A percentile compares a stretch with the other conserved stretches of the same genome.
These are phyloP conservation scores for Piscicola geometra DNA, from an alignment of 2,888 invertebrate genomes.

Conservation along the genomic window DNA sequence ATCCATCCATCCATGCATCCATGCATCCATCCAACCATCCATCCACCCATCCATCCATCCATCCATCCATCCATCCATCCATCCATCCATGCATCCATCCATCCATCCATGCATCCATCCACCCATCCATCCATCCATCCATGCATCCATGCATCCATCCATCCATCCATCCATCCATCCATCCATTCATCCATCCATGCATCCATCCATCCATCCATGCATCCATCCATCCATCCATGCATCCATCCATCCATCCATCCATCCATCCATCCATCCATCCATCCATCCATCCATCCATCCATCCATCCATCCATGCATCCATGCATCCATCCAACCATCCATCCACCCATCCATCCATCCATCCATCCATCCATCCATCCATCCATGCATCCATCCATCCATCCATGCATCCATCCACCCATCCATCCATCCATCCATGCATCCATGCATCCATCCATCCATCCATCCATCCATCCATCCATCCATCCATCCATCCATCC, in stretches of 20 bases:
- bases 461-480: slow-evolving; percentile 20
- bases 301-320: slow-evolving; percentile 22
- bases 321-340: slow-evolving; percentile 8
- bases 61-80: background rate
- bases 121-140: background rate
- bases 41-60: too few species aligned
- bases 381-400: background rate
- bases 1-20: slow-evolving; percentile 15
- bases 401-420: background rate
- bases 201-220: too few species aligned
- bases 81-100: slow-evolving; percentile 2
- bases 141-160: background rate
- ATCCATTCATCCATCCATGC: too few species aligned
- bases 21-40: too few species aligned
- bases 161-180: background rate
- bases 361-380: slow-evolving; percentile 23
- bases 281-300: slow-evolving; percentile 26
- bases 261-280: slow-evolving; percentile 21
- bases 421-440: background rate
- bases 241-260: too few species aligned
- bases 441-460: slow-evolving; percentile 22
- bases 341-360: slow-evolving; percentile 23
- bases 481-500: background rate
- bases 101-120: too few species aligned
- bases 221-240: too few species aligned